A percentile compares a stretch with the other conserved stretches of the same genome.
phyloP scores from a whole-genome alignment of 2,797 vertebrate species.

The Knipowitschia caucasica region DNA sequence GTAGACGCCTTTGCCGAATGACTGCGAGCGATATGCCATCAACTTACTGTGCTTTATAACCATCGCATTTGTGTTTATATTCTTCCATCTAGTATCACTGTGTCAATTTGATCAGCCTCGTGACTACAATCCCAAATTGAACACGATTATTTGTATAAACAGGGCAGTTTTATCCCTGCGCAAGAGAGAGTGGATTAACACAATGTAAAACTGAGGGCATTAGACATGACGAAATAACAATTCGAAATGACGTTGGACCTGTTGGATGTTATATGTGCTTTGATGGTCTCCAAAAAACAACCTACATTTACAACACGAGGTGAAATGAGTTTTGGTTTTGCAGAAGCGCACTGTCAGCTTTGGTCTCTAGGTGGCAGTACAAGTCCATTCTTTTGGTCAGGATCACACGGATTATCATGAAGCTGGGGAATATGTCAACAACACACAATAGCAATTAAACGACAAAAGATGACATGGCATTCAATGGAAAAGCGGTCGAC shows the following conservation, averaged over 20 bases:
- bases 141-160: too few species aligned
- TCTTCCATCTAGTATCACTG: too few species aligned
- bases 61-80: too few species aligned
- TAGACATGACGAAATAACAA: fast-evolving
- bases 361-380: slow-evolving; percentile 61
- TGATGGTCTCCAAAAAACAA: slow-evolving; percentile 41
- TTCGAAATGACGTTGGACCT: fast-evolving
- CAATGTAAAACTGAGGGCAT: neutral
- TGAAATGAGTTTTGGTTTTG: slow-evolving; percentile 48
- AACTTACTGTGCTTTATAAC: too few species aligned
- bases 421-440: slow-evolving; percentile 29
- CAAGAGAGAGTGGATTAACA: neutral
- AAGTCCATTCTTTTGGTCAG: slow-evolving; percentile 16
- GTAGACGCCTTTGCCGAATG: too few species aligned
- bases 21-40: too few species aligned
- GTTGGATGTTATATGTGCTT: slow-evolving; percentile 22
- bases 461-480: slow-evolving; percentile 72
- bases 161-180: slow-evolving; percentile 18
- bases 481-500: slow-evolving; percentile 69
- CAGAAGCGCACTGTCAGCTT: slow-evolving; percentile 6
- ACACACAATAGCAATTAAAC: slow-evolving; percentile 20
- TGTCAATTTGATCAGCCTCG: too few species aligned
- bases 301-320: slow-evolving; percentile 19
- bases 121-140: too few species aligned
- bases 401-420: slow-evolving; percentile 47